Percentiles rank a stretch among this genome's conserved stretches.
Conservation (phyloP, 2,113 vertebrate genomes). For the Mesoclemmys tuberculata region DNA sequence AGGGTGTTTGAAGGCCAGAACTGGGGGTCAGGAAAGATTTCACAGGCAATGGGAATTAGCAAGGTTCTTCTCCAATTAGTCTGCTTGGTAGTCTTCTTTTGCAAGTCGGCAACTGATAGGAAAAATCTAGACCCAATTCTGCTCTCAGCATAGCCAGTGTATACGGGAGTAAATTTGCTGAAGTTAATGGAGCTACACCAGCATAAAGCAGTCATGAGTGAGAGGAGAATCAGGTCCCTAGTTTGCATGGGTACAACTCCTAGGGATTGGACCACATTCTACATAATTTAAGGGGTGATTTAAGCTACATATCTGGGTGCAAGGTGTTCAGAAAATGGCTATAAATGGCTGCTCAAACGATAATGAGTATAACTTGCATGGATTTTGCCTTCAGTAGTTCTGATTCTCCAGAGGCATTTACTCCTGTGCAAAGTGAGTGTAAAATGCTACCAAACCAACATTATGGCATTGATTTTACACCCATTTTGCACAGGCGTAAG, state of each 20-base stretch:
- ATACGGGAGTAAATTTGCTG: neutral
- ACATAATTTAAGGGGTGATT: neutral
- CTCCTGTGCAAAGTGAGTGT: fast-evolving
- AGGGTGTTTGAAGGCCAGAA: too few species aligned
- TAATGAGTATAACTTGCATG: neutral
- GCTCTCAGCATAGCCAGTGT: fast-evolving
- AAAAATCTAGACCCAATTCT: neutral
- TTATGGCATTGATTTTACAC: neutral
- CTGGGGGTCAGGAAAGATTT: too few species aligned
- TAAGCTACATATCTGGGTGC: neutral
- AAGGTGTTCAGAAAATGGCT: neutral
- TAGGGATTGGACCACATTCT: neutral
- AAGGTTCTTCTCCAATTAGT: neutral
- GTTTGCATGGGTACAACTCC: neutral
- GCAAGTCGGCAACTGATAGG: neutral
- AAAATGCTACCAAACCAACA: neutral
- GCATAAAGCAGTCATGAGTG: neutral
- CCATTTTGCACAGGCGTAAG: neutral
- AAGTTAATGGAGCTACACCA: neutral
- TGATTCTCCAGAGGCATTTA: neutral
- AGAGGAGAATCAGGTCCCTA: neutral
- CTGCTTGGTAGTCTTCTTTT: neutral
- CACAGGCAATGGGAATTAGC: neutral
- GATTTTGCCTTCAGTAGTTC: neutral
- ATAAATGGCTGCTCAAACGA: neutral